phyloP scores from a whole-genome alignment of 2,888 invertebrate genomes.

The Biston stratarius region DNA sequence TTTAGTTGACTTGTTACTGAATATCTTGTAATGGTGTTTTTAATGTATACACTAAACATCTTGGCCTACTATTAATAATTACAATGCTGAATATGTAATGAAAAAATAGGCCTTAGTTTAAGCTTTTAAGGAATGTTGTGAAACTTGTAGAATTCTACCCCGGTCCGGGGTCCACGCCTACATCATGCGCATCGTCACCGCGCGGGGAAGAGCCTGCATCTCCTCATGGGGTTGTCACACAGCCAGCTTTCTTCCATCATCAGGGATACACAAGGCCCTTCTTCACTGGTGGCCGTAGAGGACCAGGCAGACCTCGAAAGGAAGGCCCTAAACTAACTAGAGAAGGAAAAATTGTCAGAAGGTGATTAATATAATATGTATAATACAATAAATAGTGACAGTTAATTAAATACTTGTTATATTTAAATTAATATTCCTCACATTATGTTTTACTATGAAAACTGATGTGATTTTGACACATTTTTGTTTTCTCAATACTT shows the following conservation, averaged over 20 bases:
- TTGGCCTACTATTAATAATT: not conserved
- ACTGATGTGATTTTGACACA: too few relatives aligned
- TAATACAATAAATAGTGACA: too few relatives aligned
- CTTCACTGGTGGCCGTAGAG: slow-evolving; percentile 88
- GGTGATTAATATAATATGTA: slow-evolving; percentile 57
- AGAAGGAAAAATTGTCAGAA: slow-evolving; percentile 82
- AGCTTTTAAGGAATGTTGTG: not conserved
- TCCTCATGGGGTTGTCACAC: slow-evolving; percentile 79
- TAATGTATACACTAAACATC: not conserved
- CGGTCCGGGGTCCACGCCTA: slow-evolving; percentile 89
- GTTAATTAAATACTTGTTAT: too few relatives aligned
- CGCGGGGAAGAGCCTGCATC: slow-evolving; percentile 88
- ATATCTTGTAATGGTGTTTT: not conserved
- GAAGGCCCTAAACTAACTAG: slow-evolving; percentile 87
- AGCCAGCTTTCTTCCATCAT: slow-evolving; percentile 78
- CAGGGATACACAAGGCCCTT: slow-evolving; percentile 79
- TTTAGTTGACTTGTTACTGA: not conserved
- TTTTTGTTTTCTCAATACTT: too few relatives aligned
- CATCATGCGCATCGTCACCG: slow-evolving; percentile 88
- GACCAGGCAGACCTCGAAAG: slow-evolving; percentile 93
- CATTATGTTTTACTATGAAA: too few relatives aligned
- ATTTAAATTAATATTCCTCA: too few relatives aligned
- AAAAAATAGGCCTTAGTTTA: too few relatives aligned
- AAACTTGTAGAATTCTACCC: slow-evolving; percentile 72
- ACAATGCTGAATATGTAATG: too few relatives aligned